Evolutionary conservation across 2,888 invertebrate genomes (phyloP), one percentile per base, ranked within the genome.

Genomic region (Leucophora obtusa): DNA sequence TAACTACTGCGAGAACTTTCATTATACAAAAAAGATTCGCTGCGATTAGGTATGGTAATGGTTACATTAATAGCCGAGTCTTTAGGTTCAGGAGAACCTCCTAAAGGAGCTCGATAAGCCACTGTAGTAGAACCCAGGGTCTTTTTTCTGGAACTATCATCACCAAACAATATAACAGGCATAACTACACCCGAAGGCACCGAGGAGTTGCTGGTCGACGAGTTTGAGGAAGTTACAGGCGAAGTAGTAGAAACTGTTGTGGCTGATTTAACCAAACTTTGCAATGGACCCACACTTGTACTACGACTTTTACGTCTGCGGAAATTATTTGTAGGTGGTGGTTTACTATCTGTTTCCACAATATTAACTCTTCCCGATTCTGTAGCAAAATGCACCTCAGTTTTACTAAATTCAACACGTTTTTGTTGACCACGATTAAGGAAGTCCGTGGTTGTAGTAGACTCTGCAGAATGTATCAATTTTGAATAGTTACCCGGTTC

Each of bases 321-420:
- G 87, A 95, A 96, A 87, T 95, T 94, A 87, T 94, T 95, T 0
- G 95, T 94, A 6, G 96, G 95, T 10, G 96, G 96, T 56, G 96
- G 96, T 88, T 96, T 96, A 82, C 95, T 95, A 89, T 96, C 96
- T 0, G 96, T 96, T 87, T 96, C 96, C 38, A 96, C 96, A 76
- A 96, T 96, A 87, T 96, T 96, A 0, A 96, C 95, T 85, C 94
- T 93, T 0, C 96, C 96, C 1, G 96, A 95, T 87, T 96, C 96
- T 15, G 95, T 95, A 0, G 96, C 94, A 88, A 96, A 96, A 89
- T 96, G 96, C 28, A 96, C 93, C 91, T 96, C 96, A 0, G 96
- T 96, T 91, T 96, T 96, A 87, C 96, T 95, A 89, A 96, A 96
- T 86, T 94, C 96, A 0, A 96, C 96, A 8, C 90, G 88, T 89